phyloP scores from a whole-genome alignment of 2,113 vertebrate species.

The Desmodus rotundus region DNA sequence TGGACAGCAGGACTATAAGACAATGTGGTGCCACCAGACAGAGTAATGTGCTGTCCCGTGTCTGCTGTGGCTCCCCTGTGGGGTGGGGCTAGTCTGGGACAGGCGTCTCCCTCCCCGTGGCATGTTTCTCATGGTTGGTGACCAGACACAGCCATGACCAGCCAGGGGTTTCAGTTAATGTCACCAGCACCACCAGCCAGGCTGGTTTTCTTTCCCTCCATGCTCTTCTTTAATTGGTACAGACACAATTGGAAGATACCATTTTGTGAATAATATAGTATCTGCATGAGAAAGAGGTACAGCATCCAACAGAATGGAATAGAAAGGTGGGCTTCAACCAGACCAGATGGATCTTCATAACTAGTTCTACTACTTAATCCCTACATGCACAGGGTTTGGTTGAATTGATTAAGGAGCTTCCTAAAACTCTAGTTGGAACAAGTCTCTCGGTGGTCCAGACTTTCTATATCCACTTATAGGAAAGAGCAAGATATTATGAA shows the following conservation, averaged over 20 bases:
- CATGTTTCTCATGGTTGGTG: neutral
- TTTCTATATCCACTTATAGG: neutral
- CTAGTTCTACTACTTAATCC: neutral
- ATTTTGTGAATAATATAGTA: neutral
- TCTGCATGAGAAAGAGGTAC: neutral
- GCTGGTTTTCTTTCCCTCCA: neutral
- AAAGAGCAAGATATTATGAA: conserved; percentile 39
- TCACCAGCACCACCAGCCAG: neutral
- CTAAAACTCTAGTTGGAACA: neutral
- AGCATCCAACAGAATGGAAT: neutral
- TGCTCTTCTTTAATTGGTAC: neutral
- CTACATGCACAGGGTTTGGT: neutral
- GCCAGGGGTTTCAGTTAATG: neutral
- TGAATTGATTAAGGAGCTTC: neutral
- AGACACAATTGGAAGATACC: neutral
- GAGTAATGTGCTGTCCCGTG: neutral
- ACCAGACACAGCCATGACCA: neutral
- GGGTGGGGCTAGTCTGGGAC: neutral
- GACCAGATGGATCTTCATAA: neutral
- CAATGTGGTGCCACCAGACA: neutral
- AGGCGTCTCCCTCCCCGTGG: neutral
- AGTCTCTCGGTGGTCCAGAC: neutral
- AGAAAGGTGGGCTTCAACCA: neutral
- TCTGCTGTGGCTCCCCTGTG: neutral
- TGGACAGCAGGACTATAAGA: neutral